Percentiles rank a stretch among this genome's conserved stretches.
phyloP scores from a whole-genome alignment of 2,888 invertebrate species.

The Nephrotoma flavescens region DNA sequence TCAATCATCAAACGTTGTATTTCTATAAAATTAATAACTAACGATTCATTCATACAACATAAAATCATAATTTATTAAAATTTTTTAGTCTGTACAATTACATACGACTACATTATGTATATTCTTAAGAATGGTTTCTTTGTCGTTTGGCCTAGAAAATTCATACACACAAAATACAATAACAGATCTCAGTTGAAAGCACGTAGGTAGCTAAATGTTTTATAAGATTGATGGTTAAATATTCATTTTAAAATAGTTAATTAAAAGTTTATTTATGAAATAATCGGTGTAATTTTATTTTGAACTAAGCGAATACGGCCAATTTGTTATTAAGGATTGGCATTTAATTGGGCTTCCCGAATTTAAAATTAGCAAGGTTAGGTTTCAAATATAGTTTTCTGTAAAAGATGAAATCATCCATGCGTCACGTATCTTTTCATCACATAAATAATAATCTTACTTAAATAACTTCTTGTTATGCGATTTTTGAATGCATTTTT shows the following conservation, averaged over 20 bases:
- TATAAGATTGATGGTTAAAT: not conserved
- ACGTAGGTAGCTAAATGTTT: conserved; percentile 1
- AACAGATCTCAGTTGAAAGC: not conserved
- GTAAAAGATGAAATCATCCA: not conserved
- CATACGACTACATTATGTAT: not conserved
- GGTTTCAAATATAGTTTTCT: not conserved
- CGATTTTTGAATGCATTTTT: too few relatives aligned
- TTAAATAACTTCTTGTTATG: too few relatives aligned
- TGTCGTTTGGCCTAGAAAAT: not conserved
- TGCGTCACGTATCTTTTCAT: not conserved
- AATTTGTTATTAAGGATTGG: not conserved
- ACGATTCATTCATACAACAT: not conserved
- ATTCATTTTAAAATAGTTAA: not conserved
- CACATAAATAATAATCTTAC: not conserved
- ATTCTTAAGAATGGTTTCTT: not conserved
- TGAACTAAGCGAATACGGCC: not conserved
- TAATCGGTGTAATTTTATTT: too few relatives aligned
- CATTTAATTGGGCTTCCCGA: not conserved
- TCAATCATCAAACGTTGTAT: not conserved
- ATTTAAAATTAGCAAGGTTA: not conserved
- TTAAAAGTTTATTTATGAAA: too few relatives aligned
- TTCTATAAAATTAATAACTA: not conserved
- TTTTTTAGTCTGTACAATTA: not conserved
- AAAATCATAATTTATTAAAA: not conserved
- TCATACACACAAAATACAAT: not conserved